phyloP scores from a whole-genome alignment of 1,140 invertebrate species.

The Aphelenchoides fujianensis region DNA sequence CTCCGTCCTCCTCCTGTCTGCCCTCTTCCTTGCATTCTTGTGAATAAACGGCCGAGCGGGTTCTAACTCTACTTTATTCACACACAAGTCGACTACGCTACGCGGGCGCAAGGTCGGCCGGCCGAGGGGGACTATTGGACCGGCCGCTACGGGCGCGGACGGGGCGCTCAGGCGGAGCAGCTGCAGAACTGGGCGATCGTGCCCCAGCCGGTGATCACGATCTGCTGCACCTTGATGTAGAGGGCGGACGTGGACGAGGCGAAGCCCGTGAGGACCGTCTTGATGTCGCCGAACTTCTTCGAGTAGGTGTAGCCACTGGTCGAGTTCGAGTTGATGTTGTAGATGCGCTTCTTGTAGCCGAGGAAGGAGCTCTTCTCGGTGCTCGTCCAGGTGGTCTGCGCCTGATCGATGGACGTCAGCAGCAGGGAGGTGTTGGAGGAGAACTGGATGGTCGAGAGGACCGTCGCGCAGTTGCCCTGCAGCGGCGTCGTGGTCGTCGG shows the following conservation, averaged over 20 bases:
- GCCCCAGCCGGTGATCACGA: neutral
- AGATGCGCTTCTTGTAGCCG: slow-evolving; percentile 4
- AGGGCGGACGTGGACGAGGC: neutral
- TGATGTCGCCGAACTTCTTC: neutral
- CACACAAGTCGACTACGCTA: too few relatives aligned
- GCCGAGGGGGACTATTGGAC: too few relatives aligned
- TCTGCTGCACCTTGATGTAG: neutral
- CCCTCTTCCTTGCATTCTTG: too few relatives aligned
- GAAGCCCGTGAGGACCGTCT: neutral
- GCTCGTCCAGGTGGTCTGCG: neutral
- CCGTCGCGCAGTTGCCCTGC: neutral
- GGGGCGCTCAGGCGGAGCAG: too few relatives aligned
- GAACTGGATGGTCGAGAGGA: neutral
- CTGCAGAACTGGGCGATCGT: too few relatives aligned
- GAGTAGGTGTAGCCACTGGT: neutral
- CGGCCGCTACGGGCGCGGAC: too few relatives aligned
- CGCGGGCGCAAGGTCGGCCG: too few relatives aligned
- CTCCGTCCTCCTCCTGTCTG: too few relatives aligned
- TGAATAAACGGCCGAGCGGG: too few relatives aligned
- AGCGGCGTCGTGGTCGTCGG: neutral
- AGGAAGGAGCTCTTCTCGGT: neutral
- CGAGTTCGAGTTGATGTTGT: neutral
- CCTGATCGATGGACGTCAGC: neutral
- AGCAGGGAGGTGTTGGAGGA: neutral
- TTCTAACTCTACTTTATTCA: too few relatives aligned